A percentile compares a stretch with the other conserved stretches of the same genome.
phyloP scores from a whole-genome alignment of 2,113 vertebrate species.

The Seriola aureovittata region DNA sequence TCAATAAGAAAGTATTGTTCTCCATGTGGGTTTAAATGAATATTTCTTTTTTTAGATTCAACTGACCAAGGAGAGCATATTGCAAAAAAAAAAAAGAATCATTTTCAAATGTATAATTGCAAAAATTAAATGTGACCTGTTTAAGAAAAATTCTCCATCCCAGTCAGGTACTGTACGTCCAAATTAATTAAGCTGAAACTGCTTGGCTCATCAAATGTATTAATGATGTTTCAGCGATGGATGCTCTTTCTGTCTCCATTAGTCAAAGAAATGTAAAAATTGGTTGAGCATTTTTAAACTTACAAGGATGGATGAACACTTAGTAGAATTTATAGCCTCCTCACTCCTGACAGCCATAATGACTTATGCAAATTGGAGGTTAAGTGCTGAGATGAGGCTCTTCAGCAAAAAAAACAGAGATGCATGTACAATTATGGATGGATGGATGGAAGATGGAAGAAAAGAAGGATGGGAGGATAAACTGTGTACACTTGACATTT shows the following conservation, averaged over 20 bases:
- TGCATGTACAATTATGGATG: conserved; percentile 32
- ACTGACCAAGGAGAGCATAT: neutral
- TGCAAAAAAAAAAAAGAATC: conserved; percentile 1
- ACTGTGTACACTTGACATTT: conserved; percentile 42
- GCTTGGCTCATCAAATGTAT: conserved; percentile 70
- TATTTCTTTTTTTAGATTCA: conserved; percentile 13
- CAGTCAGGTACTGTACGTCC: conserved; percentile 34
- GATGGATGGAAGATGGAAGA: conserved; percentile 45
- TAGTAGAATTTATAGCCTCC: conserved; percentile 77
- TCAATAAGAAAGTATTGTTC: conserved; percentile 42
- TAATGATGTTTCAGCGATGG: conserved; percentile 57
- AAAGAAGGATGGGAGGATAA: conserved; percentile 43
- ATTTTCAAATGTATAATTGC: neutral
- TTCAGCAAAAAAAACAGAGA: conserved; percentile 53
- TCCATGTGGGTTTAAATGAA: conserved; percentile 26
- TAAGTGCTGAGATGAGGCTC: conserved; percentile 75
- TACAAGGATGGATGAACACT: conserved; percentile 75
- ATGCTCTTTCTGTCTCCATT: conserved; percentile 74
- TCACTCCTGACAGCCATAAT: conserved; percentile 78
- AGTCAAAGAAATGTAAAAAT: conserved; percentile 78
- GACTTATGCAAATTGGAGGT: conserved; percentile 84
- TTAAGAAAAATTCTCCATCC: conserved; percentile 18
- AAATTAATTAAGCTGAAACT: conserved; percentile 54
- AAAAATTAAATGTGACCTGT: conserved; percentile 3
- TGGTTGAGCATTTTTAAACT: conserved; percentile 76